phyloP scores from a whole-genome alignment of 2,797 vertebrate species.

The Perodicticus potto region DNA sequence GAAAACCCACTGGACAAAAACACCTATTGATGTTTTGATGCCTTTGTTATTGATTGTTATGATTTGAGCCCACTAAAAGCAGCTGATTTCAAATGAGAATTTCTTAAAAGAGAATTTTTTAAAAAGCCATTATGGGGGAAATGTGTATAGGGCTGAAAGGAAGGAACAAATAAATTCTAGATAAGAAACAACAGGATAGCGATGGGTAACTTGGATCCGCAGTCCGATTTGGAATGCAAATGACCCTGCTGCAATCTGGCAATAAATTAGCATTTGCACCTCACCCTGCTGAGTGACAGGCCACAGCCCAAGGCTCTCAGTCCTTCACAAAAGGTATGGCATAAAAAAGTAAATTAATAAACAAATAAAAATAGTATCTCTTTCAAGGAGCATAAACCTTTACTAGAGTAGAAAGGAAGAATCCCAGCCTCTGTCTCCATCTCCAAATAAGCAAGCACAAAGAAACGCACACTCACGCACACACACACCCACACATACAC shows the following conservation, averaged over 20 bases:
- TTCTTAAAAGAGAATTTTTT: conserved; percentile 50
- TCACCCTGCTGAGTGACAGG: conserved; percentile 76
- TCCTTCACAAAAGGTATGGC: conserved; percentile 58
- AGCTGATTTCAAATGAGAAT: conserved; percentile 36
- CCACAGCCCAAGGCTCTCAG: conserved; percentile 50
- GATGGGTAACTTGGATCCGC: conserved; percentile 82
- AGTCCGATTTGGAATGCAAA: conserved; percentile 90
- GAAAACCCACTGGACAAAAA: background rate
- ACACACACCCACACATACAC: background rate
- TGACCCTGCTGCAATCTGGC: conserved; percentile 85
- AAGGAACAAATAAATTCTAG: conserved; percentile 68
- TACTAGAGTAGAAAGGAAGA: background rate
- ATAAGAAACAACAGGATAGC: conserved; percentile 77
- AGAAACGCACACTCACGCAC: background rate
- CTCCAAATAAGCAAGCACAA: background rate
- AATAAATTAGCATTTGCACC: conserved; percentile 86
- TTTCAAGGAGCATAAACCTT: conserved; percentile 49
- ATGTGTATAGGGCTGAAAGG: background rate
- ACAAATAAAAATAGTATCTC: conserved; percentile 53
- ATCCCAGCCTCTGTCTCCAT: background rate
- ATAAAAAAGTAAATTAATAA: background rate
- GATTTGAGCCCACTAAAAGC: background rate
- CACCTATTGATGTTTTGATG: conserved; percentile 18
- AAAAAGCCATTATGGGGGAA: conserved; percentile 37
- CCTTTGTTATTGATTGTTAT: conserved; percentile 23